These are phyloP conservation scores for Orthosia cruda DNA, from an alignment of 2,888 invertebrate genomes.

Conservation along the genomic window DNA sequence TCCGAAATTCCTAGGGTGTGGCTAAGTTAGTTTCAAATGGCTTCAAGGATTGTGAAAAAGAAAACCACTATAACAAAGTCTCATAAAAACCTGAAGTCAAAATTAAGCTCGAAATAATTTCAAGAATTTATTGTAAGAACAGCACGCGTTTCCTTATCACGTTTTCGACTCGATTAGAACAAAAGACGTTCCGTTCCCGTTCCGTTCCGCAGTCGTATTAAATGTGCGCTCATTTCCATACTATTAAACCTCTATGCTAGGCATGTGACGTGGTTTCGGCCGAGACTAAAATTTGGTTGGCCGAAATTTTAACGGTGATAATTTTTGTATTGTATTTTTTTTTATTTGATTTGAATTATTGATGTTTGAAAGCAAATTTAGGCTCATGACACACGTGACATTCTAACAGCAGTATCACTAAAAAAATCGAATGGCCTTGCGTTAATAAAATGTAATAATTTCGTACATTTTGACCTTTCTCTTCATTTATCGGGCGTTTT, in stretches of 20 bases:
- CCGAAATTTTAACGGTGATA: not conserved
- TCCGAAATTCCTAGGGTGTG: too few species aligned
- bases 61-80: not conserved
- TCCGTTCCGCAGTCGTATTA: conserved; percentile 72
- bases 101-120: conserved; percentile 14
- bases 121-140: conserved; percentile 28
- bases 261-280: conserved; percentile 40
- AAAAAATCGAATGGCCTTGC: too few species aligned
- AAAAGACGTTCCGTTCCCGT: conserved; percentile 72
- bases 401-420: too few species aligned
- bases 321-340: not conserved
- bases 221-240: conserved; percentile 78
- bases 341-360: not conserved
- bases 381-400: too few species aligned
- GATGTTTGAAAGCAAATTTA: too few species aligned
- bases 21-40: too few species aligned
- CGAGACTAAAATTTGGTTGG: conserved; percentile 15
- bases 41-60: not conserved
- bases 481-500: too few species aligned
- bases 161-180: conserved; percentile 83
- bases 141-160: conserved; percentile 74
- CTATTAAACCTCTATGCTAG: conserved; percentile 70
- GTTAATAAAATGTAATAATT: too few species aligned
- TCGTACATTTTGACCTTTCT: too few species aligned
- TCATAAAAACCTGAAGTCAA: not conserved